phyloP scores from a whole-genome alignment of 2,797 vertebrate genomes.

The Lacerta bilineata region DNA sequence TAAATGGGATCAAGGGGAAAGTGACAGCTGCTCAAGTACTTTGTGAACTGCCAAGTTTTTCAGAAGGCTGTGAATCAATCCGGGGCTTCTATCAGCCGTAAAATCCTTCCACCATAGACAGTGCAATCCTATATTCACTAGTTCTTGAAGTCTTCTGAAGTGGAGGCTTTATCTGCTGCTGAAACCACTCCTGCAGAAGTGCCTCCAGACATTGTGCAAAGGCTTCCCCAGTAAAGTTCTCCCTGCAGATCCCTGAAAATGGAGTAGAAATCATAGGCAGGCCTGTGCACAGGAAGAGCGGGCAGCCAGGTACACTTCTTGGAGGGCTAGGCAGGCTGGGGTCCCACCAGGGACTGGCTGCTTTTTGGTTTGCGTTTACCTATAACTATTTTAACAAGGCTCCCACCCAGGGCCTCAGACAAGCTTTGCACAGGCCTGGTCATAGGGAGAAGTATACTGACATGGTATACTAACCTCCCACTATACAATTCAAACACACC shows the following conservation, averaged over 20 bases:
- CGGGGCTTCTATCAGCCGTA: not conserved
- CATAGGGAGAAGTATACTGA: too few species aligned
- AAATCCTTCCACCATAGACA: not conserved
- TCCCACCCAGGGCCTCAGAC: too few species aligned
- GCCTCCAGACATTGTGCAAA: not conserved
- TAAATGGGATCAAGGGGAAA: conserved; percentile 55
- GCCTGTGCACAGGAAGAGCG: too few species aligned
- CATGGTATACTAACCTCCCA: too few species aligned
- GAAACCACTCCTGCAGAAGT: not conserved
- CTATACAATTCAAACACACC: too few species aligned
- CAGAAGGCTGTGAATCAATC: conserved; percentile 15
- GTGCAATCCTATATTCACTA: too few species aligned
- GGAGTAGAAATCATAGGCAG: not conserved
- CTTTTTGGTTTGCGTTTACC: too few species aligned
- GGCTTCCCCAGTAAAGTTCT: not conserved
- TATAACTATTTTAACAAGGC: too few species aligned
- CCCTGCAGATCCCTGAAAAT: not conserved
- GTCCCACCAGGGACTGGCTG: too few species aligned
- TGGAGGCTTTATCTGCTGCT: not conserved
- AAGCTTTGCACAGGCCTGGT: too few species aligned
- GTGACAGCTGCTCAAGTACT: conserved; percentile 27
- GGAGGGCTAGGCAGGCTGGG: too few species aligned
- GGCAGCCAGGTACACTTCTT: too few species aligned
- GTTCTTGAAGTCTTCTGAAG: not conserved
- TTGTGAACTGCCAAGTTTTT: conserved; percentile 25